phyloP scores from a whole-genome alignment of 2,113 vertebrate genomes.

The Amblyornis subalaris region DNA sequence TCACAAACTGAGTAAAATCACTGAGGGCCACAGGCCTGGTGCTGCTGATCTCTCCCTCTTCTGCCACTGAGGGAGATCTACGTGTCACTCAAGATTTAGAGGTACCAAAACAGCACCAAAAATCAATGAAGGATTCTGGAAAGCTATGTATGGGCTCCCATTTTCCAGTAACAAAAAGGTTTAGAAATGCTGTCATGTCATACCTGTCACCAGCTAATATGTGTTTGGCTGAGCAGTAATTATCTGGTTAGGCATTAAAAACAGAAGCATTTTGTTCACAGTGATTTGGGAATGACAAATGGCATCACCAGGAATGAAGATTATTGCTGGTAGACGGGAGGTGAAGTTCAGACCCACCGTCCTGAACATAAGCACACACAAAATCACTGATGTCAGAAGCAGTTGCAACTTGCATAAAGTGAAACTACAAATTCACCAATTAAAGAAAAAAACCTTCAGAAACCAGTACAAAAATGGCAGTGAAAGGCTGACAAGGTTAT shows the following conservation, averaged over 20 bases:
- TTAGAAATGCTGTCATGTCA: not conserved
- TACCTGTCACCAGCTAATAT: not conserved
- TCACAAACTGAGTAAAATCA: not conserved
- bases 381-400: not conserved
- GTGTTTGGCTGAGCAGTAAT: not conserved
- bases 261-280: not conserved
- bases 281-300: not conserved
- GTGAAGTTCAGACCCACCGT: not conserved
- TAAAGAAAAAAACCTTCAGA: not conserved
- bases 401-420: not conserved
- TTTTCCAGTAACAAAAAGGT: not conserved
- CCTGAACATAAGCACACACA: not conserved
- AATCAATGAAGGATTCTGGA: not conserved
- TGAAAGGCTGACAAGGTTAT: not conserved
- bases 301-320: not conserved
- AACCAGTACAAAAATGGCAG: not conserved
- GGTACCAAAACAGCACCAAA: not conserved
- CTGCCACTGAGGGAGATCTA: not conserved
- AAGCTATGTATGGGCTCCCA: not conserved
- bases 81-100: not conserved
- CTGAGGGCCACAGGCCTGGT: accelerated
- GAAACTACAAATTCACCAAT: not conserved
- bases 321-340: not conserved
- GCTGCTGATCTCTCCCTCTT: not conserved
- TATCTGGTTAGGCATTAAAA: not conserved